phyloP scores from a whole-genome alignment of 2,797 vertebrate genomes.

The Erethizon dorsatum region DNA sequence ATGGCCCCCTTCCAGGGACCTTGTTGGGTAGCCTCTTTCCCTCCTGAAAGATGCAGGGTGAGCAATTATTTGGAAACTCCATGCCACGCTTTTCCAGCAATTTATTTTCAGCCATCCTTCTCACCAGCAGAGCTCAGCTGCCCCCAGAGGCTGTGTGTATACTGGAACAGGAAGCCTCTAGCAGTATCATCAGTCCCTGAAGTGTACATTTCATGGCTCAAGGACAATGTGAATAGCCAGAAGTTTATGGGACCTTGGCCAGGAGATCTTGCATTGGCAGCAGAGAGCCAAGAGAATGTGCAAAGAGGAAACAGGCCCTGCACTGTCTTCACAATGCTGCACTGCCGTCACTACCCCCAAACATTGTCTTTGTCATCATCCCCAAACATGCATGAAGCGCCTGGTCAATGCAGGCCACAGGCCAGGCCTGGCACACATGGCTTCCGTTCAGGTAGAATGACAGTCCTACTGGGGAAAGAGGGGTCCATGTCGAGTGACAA shows the following conservation, averaged over 20 bases:
- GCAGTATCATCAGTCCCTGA: not conserved
- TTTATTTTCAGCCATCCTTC: not conserved
- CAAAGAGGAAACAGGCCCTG: not conserved
- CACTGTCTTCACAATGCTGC: not conserved
- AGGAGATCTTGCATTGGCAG: not conserved
- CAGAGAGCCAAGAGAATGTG: not conserved
- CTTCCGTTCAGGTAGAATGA: not conserved
- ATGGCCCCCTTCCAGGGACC: rapidly evolving
- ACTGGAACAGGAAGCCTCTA: not conserved
- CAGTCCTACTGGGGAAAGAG: not conserved
- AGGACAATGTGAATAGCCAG: not conserved
- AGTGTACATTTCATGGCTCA: not conserved
- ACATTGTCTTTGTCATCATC: not conserved
- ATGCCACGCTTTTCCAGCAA: not conserved
- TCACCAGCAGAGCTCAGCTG: not conserved
- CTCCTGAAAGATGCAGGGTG: not conserved
- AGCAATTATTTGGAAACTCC: not conserved
- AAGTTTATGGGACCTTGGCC: not conserved
- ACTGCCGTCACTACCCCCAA: not conserved
- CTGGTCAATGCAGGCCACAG: not conserved
- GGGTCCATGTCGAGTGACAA: not conserved
- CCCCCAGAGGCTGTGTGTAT: not conserved
- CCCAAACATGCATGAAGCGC: not conserved
- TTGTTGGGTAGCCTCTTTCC: not conserved
- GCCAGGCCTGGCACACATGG: not conserved